A percentile compares a stretch with the other conserved stretches of the same genome.
These are phyloP conservation scores for Alectoris magna DNA, from an alignment of 2,797 vertebrate species.

Conservation along the genomic window DNA sequence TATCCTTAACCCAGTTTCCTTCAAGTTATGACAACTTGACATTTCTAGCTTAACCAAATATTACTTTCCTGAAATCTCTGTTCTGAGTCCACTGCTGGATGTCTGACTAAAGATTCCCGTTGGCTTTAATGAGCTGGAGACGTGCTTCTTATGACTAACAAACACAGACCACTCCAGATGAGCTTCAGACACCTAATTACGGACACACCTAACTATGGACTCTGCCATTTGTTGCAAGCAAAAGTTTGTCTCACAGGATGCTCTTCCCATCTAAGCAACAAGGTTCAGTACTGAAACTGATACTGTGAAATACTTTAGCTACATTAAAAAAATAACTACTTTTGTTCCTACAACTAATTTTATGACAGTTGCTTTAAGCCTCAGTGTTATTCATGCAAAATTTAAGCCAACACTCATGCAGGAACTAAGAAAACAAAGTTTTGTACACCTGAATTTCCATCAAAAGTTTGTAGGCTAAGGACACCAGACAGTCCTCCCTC, in stretches of 20 bases:
- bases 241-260: not conserved
- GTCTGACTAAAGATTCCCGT: not conserved
- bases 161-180: not conserved
- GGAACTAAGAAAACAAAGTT: not conserved
- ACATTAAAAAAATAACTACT: not conserved
- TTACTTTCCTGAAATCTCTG: not conserved
- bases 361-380: not conserved
- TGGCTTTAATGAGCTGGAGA: slow-evolving; percentile 8
- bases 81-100: not conserved
- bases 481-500: not conserved
- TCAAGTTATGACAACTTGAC: not conserved
- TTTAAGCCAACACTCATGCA: not conserved
- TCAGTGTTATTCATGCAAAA: not conserved
- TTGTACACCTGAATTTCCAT: not conserved
- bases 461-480: not conserved
- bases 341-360: not conserved
- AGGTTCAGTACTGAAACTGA: not conserved
- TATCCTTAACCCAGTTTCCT: not conserved
- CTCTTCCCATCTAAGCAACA: not conserved
- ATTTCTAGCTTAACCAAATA: slow-evolving; percentile 37
- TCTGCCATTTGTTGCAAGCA: not conserved
- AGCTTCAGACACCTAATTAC: not conserved
- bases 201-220: not conserved
- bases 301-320: not conserved
- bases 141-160: not conserved